phyloP scores from a whole-genome alignment of 2,113 vertebrate genomes.

The Carlito syrichta region DNA sequence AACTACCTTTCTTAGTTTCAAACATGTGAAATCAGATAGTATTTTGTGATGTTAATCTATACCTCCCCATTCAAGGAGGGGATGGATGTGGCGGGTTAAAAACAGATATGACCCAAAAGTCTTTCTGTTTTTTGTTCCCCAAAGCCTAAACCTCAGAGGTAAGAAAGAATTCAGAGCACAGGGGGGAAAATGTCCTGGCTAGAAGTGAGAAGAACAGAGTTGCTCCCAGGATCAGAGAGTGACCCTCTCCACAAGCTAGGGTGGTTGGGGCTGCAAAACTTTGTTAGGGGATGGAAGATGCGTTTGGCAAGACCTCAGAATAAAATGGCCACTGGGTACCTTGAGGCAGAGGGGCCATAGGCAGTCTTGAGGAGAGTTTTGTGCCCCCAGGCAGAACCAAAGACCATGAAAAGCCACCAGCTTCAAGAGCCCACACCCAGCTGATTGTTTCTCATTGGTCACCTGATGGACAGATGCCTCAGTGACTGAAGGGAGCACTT shows the following conservation, averaged over 20 bases:
- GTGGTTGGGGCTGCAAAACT: not conserved
- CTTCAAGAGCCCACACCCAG: not conserved
- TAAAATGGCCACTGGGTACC: not conserved
- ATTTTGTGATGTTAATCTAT: not conserved
- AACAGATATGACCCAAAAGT: not conserved
- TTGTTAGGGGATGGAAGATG: fast-evolving
- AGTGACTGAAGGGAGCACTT: not conserved
- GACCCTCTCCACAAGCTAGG: not conserved
- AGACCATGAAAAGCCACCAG: not conserved
- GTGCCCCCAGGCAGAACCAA: not conserved
- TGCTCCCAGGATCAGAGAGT: too few relatives aligned
- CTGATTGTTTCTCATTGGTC: not conserved
- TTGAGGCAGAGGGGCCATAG: not conserved
- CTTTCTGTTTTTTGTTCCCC: not conserved
- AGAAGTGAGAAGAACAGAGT: not conserved
- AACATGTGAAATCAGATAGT: not conserved
- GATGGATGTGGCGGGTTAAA: not conserved
- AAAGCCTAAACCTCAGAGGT: not conserved
- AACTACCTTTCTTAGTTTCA: not conserved
- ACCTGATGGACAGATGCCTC: not conserved
- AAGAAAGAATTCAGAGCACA: not conserved
- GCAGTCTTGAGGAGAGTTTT: not conserved
- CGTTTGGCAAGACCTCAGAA: not conserved
- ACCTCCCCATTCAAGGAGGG: not conserved
- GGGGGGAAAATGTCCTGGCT: too few relatives aligned